Base-by-base conservation (phyloP, 2,888 invertebrate genomes). In the Sarcophaga subvicina region DNA sequence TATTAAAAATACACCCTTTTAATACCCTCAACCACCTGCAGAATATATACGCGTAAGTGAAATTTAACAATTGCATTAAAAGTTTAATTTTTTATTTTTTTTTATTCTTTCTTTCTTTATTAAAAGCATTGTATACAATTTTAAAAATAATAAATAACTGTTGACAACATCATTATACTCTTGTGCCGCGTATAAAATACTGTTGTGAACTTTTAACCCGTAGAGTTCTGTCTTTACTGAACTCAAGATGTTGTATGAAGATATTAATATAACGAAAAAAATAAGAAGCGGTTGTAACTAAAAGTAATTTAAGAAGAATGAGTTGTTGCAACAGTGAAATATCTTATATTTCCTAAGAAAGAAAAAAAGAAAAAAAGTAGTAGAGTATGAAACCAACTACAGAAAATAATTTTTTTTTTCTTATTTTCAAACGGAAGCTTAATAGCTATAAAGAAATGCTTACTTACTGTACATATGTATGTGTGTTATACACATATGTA, bases 141-240 rank as follows among this genome's bases (percentile, higher is more conserved):
- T 45, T 69, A 20, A 70, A 71, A 62, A 63, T 54, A 66, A 71
- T 80, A 82, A 79, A 79, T 67, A 76, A 75, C 75, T 76, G 71
- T 71, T 86, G 76, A 79, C 85, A 82, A 71, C 79, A 71, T 86
- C 62, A 79, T 79, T 79, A 82, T 62, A 67, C 54, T 59, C 25
- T 3, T 25, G 63, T 14, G 70, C 12, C 10, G 2, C n/a, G 0
- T n/a, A 62, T 6, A 62, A 62, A 62, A 20, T 8, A 60, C 0
- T 54, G n/a, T 64, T 12, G 25, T 80, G 20, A 75, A 69, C 73
- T 69, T n/a, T 62, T 66, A 45, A 4, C 54, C 12, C 71, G 8
- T 37, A 37, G 37, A 72, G 12, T 78, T 60, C 27, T n/a, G 1
- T 59, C 17, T 60, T 37, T 20, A 4, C 11, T 37, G 27, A 60